Evolutionary conservation across 2,797 vertebrate genomes (phyloP).

Genomic region (Paedocypris micromegethes): DNA sequence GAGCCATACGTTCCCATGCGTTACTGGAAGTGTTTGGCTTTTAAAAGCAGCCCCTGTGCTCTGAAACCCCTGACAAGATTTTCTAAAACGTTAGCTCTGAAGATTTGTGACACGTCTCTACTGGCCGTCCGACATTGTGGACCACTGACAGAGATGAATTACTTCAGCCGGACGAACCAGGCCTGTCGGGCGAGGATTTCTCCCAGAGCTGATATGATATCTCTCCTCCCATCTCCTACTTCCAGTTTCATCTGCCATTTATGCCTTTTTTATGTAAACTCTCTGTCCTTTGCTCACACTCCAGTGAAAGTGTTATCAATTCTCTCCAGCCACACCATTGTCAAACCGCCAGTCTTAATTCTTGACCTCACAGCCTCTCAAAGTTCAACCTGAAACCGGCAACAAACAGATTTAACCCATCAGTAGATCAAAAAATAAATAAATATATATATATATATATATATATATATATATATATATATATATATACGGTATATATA

Average conservation of each 20-base stretch:
- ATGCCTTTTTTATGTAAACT: slow-evolving; percentile 10
- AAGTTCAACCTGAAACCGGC: slow-evolving; percentile 49
- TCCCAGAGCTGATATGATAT: slow-evolving; percentile 48
- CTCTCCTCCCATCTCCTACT: slow-evolving; percentile 48
- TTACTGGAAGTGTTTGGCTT: background rate
- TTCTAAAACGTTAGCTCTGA: slow-evolving; percentile 32
- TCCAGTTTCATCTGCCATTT: slow-evolving; percentile 26
- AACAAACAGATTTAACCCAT: slow-evolving; percentile 50
- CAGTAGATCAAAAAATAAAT: no score
- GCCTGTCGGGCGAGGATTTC: slow-evolving; percentile 45
- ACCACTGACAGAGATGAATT: slow-evolving; percentile 59
- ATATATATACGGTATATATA: no score
- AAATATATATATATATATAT: no score
- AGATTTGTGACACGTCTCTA: slow-evolving; percentile 40
- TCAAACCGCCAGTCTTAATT: slow-evolving; percentile 38
- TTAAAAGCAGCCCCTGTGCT: background rate
- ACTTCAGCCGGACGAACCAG: slow-evolving; percentile 36
- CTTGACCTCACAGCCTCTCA: slow-evolving; percentile 31
- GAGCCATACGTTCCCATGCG: slow-evolving; percentile 3
- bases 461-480: no score
- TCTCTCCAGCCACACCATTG: slow-evolving; percentile 57
- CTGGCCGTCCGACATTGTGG: slow-evolving; percentile 48
- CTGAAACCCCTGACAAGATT: background rate
- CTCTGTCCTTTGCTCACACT: slow-evolving; percentile 24
- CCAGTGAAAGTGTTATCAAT: slow-evolving; percentile 61